phyloP scores from a whole-genome alignment of 2,888 invertebrate species.

The Eulithis prunata region DNA sequence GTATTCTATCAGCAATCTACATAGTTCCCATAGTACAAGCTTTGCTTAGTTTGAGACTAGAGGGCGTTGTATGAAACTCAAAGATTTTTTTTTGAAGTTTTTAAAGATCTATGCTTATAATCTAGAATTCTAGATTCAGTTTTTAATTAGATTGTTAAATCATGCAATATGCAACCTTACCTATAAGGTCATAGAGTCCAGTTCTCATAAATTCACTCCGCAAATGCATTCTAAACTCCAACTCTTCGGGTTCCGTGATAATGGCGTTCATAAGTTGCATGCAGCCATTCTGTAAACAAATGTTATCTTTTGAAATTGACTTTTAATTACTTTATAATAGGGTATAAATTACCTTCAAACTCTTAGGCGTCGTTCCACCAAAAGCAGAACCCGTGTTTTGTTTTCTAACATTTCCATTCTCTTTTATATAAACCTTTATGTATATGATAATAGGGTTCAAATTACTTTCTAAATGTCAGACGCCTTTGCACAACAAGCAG shows the following conservation, averaged over 20 bases:
- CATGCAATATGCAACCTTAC: constrained; percentile 58
- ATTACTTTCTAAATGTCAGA: constrained; percentile 89
- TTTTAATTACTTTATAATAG: neutral
- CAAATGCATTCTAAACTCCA: constrained; percentile 96
- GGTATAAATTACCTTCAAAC: constrained; percentile 84
- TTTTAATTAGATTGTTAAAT: too few relatives aligned
- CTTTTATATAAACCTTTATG: neutral
- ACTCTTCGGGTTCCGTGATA: constrained; percentile 91
- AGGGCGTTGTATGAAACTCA: too few relatives aligned
- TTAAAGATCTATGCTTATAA: too few relatives aligned
- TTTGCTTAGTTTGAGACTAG: too few relatives aligned
- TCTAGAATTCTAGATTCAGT: too few relatives aligned
- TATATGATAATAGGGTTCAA: neutral
- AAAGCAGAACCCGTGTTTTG: constrained; percentile 90
- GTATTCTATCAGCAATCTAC: too few relatives aligned
- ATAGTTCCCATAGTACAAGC: too few relatives aligned
- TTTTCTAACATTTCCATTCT: too few relatives aligned
- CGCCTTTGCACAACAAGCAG: constrained; percentile 90
- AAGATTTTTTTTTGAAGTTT: too few relatives aligned
- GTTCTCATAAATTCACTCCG: constrained; percentile 98
- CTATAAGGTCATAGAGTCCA: constrained; percentile 93
- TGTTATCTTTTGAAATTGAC: neutral
- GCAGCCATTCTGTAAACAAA: constrained; percentile 89
- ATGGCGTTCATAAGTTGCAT: constrained; percentile 98
- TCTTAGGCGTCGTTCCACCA: constrained; percentile 90